Evolutionary conservation across 2,797 vertebrate species (phyloP), one percentile per base, ranked within the genome.

Genomic region (Smutsia temminckii): DNA sequence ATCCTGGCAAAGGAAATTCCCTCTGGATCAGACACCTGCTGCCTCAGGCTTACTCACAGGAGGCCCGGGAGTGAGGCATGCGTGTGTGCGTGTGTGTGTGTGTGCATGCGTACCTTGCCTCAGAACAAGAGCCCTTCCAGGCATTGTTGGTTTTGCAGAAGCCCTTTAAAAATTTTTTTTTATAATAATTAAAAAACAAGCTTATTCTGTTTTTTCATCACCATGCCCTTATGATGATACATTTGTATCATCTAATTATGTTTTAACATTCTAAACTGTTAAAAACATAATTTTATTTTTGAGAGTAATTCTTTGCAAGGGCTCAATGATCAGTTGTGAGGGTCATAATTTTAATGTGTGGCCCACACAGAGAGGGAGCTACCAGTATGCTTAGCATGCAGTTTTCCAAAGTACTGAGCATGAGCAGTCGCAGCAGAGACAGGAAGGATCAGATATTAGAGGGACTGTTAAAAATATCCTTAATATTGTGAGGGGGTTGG

Each of bases 251-350:
- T 7, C 40, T 40, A 40, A 40, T 40, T 40, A 40, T 40, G 40
- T 40, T 40, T 40, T 40, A 40, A 40, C 40, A 40, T 40, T 40
- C 40, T 40, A 40, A 40, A 40, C 40, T 61, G 17, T 72, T 55
- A 84, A 83, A 79, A 83, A 72, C 61, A 25, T 53, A 78, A 49
- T 75, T 85, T 61, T 66, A 75, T 77, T 94, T 92, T 68, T 77
- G 64, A 89, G 37, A 46, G 8, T 49, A 20, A 55, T 68, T 90
- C 72, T 91, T 88, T 63, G n/a, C 32, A 37, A 77, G 77, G 59
- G 34, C 59, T 83, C 75, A 37, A 9, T 13, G 9, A 13, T 74
- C 42, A 40, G 25, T 61, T 29, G 23, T 13, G 7, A 90, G 42
- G 69, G 53, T 49, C 46, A 17, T 12, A 37, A 55, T 74, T 61